phyloP scores from a whole-genome alignment of 2,888 invertebrate species.

The Eupithecia dodoneata region DNA sequence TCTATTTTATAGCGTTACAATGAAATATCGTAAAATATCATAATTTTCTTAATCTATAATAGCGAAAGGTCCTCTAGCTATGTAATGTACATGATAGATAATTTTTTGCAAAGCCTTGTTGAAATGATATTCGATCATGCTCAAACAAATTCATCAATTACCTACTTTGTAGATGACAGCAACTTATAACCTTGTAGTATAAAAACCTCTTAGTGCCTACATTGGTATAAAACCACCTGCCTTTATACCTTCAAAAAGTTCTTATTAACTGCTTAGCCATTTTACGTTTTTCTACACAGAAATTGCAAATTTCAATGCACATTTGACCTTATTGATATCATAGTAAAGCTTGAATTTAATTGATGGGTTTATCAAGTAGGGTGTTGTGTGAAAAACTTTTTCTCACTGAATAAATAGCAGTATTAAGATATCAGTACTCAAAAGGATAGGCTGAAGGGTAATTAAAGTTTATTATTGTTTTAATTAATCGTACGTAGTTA shows the following conservation, averaged over 20 bases:
- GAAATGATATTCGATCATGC: slow-evolving; percentile 36
- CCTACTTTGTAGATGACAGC: slow-evolving; percentile 31
- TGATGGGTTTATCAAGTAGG: slow-evolving; percentile 2
- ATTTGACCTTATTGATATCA: slow-evolving; percentile 9
- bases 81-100: not conserved
- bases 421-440: slow-evolving; percentile 40
- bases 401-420: slow-evolving; percentile 32
- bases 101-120: slow-evolving; percentile 22
- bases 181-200: not conserved
- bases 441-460: slow-evolving; percentile 52
- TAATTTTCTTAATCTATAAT: not conserved
- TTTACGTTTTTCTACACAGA: slow-evolving; percentile 10
- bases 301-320: not conserved
- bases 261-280: slow-evolving; percentile 27
- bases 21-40: not conserved
- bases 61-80: not conserved
- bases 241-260: slow-evolving; percentile 18
- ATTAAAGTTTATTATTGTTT: slow-evolving; percentile 71
- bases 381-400: slow-evolving; percentile 24
- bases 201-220: slow-evolving; percentile 8
- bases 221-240: slow-evolving; percentile 27
- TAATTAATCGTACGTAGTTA: slow-evolving; percentile 73
- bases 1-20: not conserved
- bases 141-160: slow-evolving; percentile 42
- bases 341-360: slow-evolving; percentile 11